Percentiles rank a stretch among this genome's conserved stretches.
These are phyloP conservation scores for Melipona bicolor DNA, from an alignment of 2,888 invertebrate genomes.

Conservation along the genomic window DNA sequence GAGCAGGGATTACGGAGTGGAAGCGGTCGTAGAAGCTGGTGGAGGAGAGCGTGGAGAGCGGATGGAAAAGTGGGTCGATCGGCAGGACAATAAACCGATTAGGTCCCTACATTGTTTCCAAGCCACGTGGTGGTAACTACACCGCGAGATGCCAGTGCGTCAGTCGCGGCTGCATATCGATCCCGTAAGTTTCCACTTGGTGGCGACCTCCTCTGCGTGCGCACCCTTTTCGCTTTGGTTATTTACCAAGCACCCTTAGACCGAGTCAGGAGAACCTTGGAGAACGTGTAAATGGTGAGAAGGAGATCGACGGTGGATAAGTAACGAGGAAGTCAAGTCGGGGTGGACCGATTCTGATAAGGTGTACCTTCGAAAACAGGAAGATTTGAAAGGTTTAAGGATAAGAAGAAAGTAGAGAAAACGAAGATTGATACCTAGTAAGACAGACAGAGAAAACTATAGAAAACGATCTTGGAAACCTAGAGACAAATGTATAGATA, in stretches of 20 bases:
- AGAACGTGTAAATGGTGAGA: constrained; percentile 64
- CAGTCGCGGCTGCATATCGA: constrained; percentile 71
- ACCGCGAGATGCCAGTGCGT: constrained; percentile 67
- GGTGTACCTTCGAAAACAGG: background rate
- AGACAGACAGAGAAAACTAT: background rate
- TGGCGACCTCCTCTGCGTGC: constrained; percentile 73
- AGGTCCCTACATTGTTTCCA: constrained; percentile 37
- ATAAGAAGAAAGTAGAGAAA: background rate
- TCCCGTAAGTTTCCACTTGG: constrained; percentile 74
- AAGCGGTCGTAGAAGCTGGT: constrained; percentile 11
- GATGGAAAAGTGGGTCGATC: constrained; percentile 56
- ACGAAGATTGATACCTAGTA: background rate
- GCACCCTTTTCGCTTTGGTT: constrained; percentile 62
- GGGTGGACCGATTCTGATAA: constrained; percentile 15
- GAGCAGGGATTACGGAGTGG: background rate
- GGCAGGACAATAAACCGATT: constrained; percentile 62
- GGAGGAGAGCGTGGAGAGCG: background rate
- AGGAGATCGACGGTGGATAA: constrained; percentile 31
- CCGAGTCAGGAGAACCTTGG: constrained; percentile 60
- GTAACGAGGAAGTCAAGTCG: constrained; percentile 15
- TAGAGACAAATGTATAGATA: background rate
- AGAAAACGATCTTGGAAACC: background rate
- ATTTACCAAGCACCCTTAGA: constrained; percentile 64
- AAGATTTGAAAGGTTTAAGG: background rate
- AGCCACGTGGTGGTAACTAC: constrained; percentile 65